Conservation (phyloP, 2,888 invertebrate species). For the Callimorpha dominula region DNA sequence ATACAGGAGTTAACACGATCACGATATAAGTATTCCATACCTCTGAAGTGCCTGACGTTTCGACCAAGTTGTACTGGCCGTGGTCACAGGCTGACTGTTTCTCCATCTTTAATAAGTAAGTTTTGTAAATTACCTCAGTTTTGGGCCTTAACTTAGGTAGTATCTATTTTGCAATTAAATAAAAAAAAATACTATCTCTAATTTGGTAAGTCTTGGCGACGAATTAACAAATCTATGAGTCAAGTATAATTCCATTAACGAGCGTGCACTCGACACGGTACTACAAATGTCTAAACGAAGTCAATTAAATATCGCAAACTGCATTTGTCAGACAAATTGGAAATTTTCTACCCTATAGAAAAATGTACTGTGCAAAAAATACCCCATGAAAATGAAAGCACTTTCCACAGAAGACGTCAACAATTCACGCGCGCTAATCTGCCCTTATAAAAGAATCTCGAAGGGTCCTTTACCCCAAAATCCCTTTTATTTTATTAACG, state of each 20-base stretch:
- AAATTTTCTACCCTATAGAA: slow-evolving; percentile 47
- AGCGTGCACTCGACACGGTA: slow-evolving; percentile 23
- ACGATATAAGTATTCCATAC: too few species aligned
- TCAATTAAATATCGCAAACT: slow-evolving; percentile 66
- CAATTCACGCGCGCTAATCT: slow-evolving; percentile 59
- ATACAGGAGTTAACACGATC: too few species aligned
- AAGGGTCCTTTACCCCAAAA: slow-evolving; percentile 61
- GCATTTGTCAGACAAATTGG: slow-evolving; percentile 70
- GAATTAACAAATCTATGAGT: slow-evolving; percentile 10
- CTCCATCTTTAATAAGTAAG: too few species aligned
- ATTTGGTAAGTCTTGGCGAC: neutral
- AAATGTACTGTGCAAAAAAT: slow-evolving; percentile 31
- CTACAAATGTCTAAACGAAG: slow-evolving; percentile 57
- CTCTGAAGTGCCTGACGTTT: too few species aligned
- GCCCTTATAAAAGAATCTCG: slow-evolving; percentile 58
- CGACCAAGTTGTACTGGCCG: too few species aligned
- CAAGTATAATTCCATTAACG: slow-evolving; percentile 27
- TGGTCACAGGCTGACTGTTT: too few species aligned
- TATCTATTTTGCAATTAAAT: too few species aligned
- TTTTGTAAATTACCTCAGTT: too few species aligned
- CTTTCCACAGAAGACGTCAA: slow-evolving; percentile 59
- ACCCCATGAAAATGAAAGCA: slow-evolving; percentile 46
- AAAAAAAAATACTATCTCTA: neutral
- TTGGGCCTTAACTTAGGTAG: too few species aligned
- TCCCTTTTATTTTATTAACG: slow-evolving; percentile 73